Base-by-base conservation (phyloP, 2,797 vertebrate species). In the Petrocephalus schoutedeni region DNA sequence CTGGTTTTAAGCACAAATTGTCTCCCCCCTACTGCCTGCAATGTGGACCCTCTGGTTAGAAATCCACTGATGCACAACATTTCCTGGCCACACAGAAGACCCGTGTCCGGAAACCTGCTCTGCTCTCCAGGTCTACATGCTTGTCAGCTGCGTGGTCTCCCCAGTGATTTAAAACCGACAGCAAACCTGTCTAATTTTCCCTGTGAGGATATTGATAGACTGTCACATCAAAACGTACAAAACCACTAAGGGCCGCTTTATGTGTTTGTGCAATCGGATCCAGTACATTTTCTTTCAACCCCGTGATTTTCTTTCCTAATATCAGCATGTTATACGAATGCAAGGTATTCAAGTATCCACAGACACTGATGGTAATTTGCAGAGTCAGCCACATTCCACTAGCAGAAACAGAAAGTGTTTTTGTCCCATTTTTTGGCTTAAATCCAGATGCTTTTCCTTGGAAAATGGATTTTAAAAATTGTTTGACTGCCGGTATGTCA, bases 131-230 rank as follows among this genome's bases (percentile, higher is more conserved):
- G 95, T 93, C 93, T 94, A 94, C 92, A 92, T 93, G 92, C 91
- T 90, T 93, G 92, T 90, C 93, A 90, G 92, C 91, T 93, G 89
- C 92, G 93, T 91, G 90, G 92, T 92, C 93, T 94, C 94, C 91
- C 93, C 89, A 84, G 90, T 96, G 95, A 96, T 96, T 96, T 96
- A 96, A 92, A 94, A 95, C 95, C 92, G 92, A 95, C 95, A 96
- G 96, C 95, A 96, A 96, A 96, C 94, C 95, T 96, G 96, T 96
- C 95, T 95, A 93, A 96, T 96, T 96, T 95, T 93, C 94, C 93
- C 91, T 93, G 90, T 91, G 92, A 94, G 95, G 94, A 95, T 96
- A 96, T 95, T 96, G 95, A 96, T 96, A 95, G 95, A 93, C 94
- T 95, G 95, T 95, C 95, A 95, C 94, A 93, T 95, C 92, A 93